Conservation (phyloP, 2,797 vertebrate species). For the Cossypha heuglini region DNA sequence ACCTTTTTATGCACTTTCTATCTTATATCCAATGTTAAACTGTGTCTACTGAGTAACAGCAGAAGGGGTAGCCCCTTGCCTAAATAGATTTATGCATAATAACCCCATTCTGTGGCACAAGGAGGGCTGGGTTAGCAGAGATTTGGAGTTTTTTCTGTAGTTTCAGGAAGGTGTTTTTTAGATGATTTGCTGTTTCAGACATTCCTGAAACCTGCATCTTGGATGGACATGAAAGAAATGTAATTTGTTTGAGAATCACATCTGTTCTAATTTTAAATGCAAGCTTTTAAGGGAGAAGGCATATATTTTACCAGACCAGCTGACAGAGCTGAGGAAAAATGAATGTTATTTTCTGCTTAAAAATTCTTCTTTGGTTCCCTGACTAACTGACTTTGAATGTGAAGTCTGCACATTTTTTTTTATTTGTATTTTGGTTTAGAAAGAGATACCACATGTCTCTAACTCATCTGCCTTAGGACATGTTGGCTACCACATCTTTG, state of each 20-base stretch:
- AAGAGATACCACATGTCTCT: background rate
- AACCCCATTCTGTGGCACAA: background rate
- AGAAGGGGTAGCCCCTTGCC: background rate
- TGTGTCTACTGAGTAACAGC: conserved; percentile 1
- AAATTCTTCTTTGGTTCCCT: background rate
- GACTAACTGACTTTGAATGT: background rate
- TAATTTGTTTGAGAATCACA: background rate
- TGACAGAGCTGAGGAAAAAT: background rate
- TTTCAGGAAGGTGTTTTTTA: background rate
- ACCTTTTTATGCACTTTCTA: background rate
- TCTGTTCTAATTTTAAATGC: background rate
- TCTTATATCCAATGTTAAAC: background rate
- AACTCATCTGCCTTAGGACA: background rate
- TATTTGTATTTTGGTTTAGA: background rate
- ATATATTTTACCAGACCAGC: background rate
- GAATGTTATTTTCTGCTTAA: background rate
- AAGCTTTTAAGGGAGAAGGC: background rate
- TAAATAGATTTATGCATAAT: background rate
- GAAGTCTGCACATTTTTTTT: background rate
- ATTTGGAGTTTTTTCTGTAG: background rate
- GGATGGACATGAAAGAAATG: background rate
- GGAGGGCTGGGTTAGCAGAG: background rate
- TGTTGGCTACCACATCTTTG: background rate
- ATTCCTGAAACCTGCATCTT: background rate
- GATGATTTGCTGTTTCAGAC: background rate